Evolutionary conservation across 2,888 invertebrate species (phyloP), one percentile per base, ranked within the genome.

Genomic region (Nebria brevicollis): DNA sequence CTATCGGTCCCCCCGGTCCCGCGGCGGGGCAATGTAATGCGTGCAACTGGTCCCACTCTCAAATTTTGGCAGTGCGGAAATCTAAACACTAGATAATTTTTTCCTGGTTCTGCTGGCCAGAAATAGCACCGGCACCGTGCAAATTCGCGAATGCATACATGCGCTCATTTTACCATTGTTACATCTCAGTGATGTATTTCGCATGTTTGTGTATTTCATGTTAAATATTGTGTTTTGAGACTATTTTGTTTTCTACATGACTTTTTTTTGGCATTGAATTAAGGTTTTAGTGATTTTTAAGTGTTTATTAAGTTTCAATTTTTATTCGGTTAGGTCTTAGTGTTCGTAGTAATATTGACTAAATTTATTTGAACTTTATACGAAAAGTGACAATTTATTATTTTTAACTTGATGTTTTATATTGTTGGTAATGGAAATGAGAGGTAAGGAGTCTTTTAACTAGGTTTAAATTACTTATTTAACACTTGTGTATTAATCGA

Each of bases 21-120:
- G 41, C 66, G 8, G 66, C 66, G 26, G 80, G 70, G 54, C 80
- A 64, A 75, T 15, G 11, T 70, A n/a, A 20, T 34, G 34, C 26
- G 34, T 34, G 26, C 72, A 41, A 20, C 75, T 66, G 26, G 78
- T 75, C 80, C 75, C 80, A 75, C 80, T 80, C 80, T 70, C 75
- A 70, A 54, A 80, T 75, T 80, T 80, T 80, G 80, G 80, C 80
- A 75, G 75, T 75, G 80, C 80, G 75, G 75, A 80, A 79, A 80
- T 64, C 70, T 75, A 54, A 54, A 54, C 54, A 54, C 74, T 75
- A 75, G 70, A 75, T 43, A 80, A 20, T 80, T 80, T 80, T 80
- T 80, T 80, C 80, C 80, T 80, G 80, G 75, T 75, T 54, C 54
- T 54, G 7, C 54, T 75, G 66, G 70, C 66, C 80, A 80, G 80